phyloP scores from a whole-genome alignment of 2,113 vertebrate genomes.

The human region DNA sequence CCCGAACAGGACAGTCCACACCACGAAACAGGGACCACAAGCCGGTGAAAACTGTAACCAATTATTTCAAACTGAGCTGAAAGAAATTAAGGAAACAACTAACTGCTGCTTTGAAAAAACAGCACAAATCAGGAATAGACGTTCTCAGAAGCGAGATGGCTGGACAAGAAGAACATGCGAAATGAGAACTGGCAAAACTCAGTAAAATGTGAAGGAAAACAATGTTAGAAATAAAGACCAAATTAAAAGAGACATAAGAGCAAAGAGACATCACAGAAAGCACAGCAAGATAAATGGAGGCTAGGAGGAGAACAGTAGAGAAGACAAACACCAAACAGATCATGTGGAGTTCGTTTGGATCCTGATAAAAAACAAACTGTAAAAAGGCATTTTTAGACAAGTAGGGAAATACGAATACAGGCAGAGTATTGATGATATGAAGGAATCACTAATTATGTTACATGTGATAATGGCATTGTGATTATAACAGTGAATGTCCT shows the following conservation, averaged over 20 bases:
- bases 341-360: background rate
- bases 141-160: background rate
- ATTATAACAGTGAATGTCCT: background rate
- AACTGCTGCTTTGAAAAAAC: background rate
- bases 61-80: background rate
- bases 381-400: background rate
- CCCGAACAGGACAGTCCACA: background rate
- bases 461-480: background rate
- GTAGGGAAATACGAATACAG: background rate
- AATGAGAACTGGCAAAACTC: background rate
- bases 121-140: background rate
- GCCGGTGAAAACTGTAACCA: background rate
- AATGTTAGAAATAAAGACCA: background rate
- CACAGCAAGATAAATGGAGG: accelerated
- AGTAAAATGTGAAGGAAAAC: background rate
- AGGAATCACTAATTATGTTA: background rate
- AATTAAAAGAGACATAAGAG: background rate
- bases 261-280: background rate
- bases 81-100: background rate
- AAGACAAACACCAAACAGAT: accelerated
- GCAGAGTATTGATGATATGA: background rate
- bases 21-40: no score
- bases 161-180: background rate
- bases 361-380: background rate
- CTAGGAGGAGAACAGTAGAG: accelerated